Conservation (phyloP, 2,888 invertebrate species). For the Archaeoteleia sp. region DNA sequence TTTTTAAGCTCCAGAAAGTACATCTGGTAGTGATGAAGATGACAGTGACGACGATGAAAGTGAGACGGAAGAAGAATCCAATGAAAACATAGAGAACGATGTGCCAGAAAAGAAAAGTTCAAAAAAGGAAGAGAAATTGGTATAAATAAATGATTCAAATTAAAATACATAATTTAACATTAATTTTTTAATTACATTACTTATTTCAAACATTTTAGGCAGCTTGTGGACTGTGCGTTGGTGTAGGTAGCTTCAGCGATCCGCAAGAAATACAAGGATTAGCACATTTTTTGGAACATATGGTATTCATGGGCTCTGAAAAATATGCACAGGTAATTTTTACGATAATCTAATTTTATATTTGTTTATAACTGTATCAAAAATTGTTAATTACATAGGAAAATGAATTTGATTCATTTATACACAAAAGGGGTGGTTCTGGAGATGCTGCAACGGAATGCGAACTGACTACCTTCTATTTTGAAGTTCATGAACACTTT, state of each 20-base stretch:
- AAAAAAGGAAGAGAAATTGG: too few relatives aligned
- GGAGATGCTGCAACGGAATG: constrained; percentile 92
- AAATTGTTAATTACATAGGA: constrained; percentile 57
- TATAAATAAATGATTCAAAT: constrained; percentile 23
- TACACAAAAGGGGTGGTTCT: constrained; percentile 86
- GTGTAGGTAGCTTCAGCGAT: constrained; percentile 87
- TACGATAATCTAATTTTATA: not conserved
- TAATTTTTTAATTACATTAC: constrained; percentile 4
- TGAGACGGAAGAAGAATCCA: too few relatives aligned
- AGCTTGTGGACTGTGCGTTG: constrained; percentile 85
- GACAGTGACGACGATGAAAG: too few relatives aligned
- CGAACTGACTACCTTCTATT: constrained; percentile 91
- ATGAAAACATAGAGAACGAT: too few relatives aligned
- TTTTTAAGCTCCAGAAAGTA: too few relatives aligned
- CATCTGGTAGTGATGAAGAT: too few relatives aligned
- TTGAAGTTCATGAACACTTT: constrained; percentile 89
- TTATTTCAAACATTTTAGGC: constrained; percentile 74
- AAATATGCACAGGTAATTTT: constrained; percentile 86
- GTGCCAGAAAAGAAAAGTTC: too few relatives aligned
- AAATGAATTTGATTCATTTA: constrained; percentile 71
- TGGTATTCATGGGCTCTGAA: constrained; percentile 96
- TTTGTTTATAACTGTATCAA: constrained; percentile 1
- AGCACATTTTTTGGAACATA: constrained; percentile 91
- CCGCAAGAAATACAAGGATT: constrained; percentile 85
- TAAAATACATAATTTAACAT: too few relatives aligned